Conservation (phyloP, 2,888 invertebrate genomes). For the Lypha dubia region DNA sequence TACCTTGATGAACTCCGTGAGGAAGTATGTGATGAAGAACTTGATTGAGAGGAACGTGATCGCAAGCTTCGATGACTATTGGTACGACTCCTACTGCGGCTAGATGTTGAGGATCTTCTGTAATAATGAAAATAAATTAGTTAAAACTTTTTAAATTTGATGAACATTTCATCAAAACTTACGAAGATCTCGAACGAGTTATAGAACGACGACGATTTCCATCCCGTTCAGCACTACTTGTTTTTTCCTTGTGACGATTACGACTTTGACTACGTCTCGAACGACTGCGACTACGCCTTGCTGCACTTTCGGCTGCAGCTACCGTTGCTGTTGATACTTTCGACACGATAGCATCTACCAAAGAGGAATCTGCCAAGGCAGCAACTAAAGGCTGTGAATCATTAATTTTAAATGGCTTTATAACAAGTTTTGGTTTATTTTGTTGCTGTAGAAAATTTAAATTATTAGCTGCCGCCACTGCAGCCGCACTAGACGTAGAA, state of each 20-base stretch:
- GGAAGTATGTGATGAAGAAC: constrained; percentile 81
- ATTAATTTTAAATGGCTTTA: constrained; percentile 84
- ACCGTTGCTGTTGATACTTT: constrained; percentile 82
- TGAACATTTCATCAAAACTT: constrained; percentile 66
- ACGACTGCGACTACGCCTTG: constrained; percentile 81
- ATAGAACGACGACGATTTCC: constrained; percentile 74
- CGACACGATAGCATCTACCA: constrained; percentile 82
- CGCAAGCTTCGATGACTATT: constrained; percentile 80
- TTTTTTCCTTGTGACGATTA: constrained; percentile 65
- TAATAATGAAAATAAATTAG: constrained; percentile 4
- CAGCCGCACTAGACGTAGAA: constrained; percentile 72
- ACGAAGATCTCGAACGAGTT: constrained; percentile 84
- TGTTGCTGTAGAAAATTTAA: constrained; percentile 79
- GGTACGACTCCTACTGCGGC: constrained; percentile 79
- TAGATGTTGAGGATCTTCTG: constrained; percentile 79
- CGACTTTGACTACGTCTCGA: constrained; percentile 77
- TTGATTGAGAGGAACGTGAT: constrained; percentile 81
- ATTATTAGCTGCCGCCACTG: constrained; percentile 78
- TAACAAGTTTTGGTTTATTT: constrained; percentile 82
- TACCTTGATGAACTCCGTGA: constrained; percentile 81
- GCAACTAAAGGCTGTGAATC: constrained; percentile 83
- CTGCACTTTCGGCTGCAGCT: constrained; percentile 81
- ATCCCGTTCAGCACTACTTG: constrained; percentile 45
- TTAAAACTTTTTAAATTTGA: neutral
- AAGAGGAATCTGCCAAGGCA: constrained; percentile 81